phyloP scores from a whole-genome alignment of 2,113 vertebrate species.

The Varanus komodoensis region DNA sequence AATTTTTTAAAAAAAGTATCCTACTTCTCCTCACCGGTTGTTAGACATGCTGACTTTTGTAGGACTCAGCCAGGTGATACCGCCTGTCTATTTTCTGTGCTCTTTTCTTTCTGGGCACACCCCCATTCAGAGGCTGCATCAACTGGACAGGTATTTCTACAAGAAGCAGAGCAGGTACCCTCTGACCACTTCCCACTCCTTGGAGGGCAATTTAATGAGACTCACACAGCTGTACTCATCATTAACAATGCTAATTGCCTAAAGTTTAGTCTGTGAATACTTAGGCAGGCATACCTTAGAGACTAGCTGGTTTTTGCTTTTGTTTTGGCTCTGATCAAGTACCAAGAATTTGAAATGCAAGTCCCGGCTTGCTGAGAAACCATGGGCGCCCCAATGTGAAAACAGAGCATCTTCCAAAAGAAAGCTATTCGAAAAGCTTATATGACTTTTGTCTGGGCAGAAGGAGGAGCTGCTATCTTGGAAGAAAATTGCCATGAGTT shows the following conservation, averaged over 20 bases:
- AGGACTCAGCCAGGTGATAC: slow-evolving; percentile 32
- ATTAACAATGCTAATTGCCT: slow-evolving; percentile 82
- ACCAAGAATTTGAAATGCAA: slow-evolving; percentile 34
- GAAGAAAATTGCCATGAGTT: slow-evolving; percentile 54
- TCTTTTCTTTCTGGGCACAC: slow-evolving; percentile 28
- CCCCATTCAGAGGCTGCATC: slow-evolving; percentile 40
- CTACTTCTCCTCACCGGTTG: not conserved
- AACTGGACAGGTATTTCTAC: slow-evolving; percentile 54
- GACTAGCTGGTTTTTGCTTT: slow-evolving; percentile 28
- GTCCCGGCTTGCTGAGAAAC: slow-evolving; percentile 28
- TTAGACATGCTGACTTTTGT: not conserved
- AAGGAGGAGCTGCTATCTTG: slow-evolving; percentile 32
- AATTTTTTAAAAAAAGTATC: not conserved
- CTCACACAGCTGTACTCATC: slow-evolving; percentile 77
- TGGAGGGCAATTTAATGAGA: slow-evolving; percentile 79
- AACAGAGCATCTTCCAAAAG: slow-evolving; percentile 25
- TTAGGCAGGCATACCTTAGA: slow-evolving; percentile 67
- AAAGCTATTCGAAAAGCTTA: not conserved
- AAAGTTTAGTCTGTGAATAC: slow-evolving; percentile 75
- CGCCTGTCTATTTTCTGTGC: slow-evolving; percentile 11
- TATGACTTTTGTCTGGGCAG: slow-evolving; percentile 40
- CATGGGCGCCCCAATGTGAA: slow-evolving; percentile 28
- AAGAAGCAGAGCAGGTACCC: slow-evolving; percentile 60
- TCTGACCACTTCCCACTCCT: slow-evolving; percentile 60
- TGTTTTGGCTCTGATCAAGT: slow-evolving; percentile 41